These are phyloP conservation scores for Spodoptera frugiperda DNA, from an alignment of 1,140 invertebrate genomes.

Conservation along the genomic window DNA sequence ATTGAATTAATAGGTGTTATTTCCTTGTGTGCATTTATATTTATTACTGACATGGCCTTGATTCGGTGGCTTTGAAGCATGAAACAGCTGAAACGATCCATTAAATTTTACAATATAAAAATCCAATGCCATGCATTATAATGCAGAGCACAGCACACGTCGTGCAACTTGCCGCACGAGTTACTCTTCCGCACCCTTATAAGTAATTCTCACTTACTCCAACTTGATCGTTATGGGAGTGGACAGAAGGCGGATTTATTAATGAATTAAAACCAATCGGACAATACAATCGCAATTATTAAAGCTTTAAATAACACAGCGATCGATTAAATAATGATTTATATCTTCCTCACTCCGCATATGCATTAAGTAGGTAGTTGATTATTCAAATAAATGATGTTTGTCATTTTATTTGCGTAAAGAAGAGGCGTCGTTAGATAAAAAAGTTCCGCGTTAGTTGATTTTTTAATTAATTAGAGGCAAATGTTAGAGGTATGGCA, in stretches of 20 bases:
- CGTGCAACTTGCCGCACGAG: constrained; percentile 8
- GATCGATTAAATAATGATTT: constrained; percentile 41
- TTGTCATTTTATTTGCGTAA: constrained; percentile 22
- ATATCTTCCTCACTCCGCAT: constrained; percentile 34
- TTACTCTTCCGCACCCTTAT: constrained; percentile 15
- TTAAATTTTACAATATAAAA: constrained; percentile 26
- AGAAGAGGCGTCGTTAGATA: constrained; percentile 12
- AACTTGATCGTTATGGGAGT: constrained; percentile 1
- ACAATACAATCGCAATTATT: constrained; percentile 10
- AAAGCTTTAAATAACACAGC: constrained; percentile 29
- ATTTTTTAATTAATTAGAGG: constrained; percentile 16
- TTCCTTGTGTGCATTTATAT: constrained; percentile 1
- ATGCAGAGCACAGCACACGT: background rate
- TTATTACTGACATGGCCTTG: background rate
- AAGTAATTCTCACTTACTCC: background rate
- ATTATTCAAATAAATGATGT: constrained; percentile 27
- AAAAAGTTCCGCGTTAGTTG: constrained; percentile 31
- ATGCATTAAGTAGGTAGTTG: constrained; percentile 13
- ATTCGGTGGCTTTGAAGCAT: constrained; percentile 6
- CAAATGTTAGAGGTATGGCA: constrained; percentile 4
- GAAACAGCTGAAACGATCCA: constrained; percentile 17
- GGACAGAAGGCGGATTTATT: constrained; percentile 31
- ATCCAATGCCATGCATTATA: constrained; percentile 24
- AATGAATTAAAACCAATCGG: constrained; percentile 4
- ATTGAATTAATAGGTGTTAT: background rate